These are phyloP conservation scores for Dromas ardeola DNA, from an alignment of 2,113 vertebrate genomes.

Conservation along the genomic window DNA sequence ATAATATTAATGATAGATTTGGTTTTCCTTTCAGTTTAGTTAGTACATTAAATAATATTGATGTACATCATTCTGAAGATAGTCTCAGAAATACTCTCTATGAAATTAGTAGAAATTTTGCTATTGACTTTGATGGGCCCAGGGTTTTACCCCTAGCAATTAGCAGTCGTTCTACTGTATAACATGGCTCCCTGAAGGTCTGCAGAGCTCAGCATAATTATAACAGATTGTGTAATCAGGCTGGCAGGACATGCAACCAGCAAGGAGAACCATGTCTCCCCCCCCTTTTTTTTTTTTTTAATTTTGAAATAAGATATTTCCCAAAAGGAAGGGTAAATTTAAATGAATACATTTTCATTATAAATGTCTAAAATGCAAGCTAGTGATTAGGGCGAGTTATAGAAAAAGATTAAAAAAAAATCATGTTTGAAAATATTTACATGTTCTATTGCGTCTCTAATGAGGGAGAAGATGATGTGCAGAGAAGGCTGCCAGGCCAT, in stretches of 20 bases:
- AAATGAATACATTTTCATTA: slow-evolving; percentile 30
- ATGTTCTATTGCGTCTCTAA: slow-evolving; percentile 22
- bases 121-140: background rate
- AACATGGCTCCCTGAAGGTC: slow-evolving; percentile 23
- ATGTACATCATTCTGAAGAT: slow-evolving; percentile 13
- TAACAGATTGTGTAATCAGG: slow-evolving; percentile 42
- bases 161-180: slow-evolving; percentile 51
- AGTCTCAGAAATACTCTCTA: background rate
- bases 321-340: background rate
- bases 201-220: slow-evolving; percentile 39
- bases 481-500: slow-evolving; percentile 18
- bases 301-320: background rate
- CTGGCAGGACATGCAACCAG: slow-evolving; percentile 31
- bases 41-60: slow-evolving; percentile 34
- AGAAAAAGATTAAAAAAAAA: slow-evolving; percentile 29
- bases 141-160: slow-evolving; percentile 56
- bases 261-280: background rate
- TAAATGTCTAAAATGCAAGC: background rate
- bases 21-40: slow-evolving; percentile 6
- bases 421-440: slow-evolving; percentile 55
- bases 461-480: background rate
- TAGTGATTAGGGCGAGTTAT: slow-evolving; percentile 51
- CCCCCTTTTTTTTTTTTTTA: background rate
- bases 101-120: slow-evolving; percentile 46
- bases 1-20: slow-evolving; percentile 23